Percentiles rank a stretch among this genome's conserved stretches.
Evolutionary conservation across 2,113 vertebrate genomes (phyloP).

Genomic region (Coptodon rendalli): DNA sequence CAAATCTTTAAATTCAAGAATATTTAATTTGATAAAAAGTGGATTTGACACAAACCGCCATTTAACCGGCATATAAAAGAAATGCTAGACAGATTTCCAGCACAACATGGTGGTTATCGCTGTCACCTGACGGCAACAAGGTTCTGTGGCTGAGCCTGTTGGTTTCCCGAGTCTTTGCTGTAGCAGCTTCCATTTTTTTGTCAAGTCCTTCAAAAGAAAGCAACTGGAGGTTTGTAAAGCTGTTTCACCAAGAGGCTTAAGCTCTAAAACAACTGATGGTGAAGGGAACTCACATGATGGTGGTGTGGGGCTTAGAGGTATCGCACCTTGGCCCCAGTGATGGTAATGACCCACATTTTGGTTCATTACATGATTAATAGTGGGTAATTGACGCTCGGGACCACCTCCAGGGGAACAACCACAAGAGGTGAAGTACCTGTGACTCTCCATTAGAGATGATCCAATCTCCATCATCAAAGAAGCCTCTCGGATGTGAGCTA

Average conservation of each 20-base stretch:
- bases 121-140: not conserved
- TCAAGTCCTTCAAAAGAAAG: not conserved
- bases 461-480: not conserved
- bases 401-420: not conserved
- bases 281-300: not conserved
- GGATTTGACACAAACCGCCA: not conserved
- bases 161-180: not conserved
- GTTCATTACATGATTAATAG: not conserved
- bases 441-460: not conserved
- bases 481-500: not conserved
- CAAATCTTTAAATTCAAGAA: not conserved
- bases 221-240: not conserved
- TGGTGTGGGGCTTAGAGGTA: not conserved
- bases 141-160: not conserved
- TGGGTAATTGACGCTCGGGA: fast-evolving
- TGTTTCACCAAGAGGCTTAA: not conserved
- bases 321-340: not conserved
- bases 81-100: not conserved
- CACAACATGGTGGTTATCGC: not conserved
- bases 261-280: not conserved
- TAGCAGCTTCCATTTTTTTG: not conserved
- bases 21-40: not conserved
- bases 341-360: not conserved
- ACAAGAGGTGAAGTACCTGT: not conserved
- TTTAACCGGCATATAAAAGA: no score